A percentile compares a stretch with the other conserved stretches of the same genome.
Evolutionary conservation across 2,797 vertebrate species (phyloP).

Genomic region (Bryconaethiops microstoma): DNA sequence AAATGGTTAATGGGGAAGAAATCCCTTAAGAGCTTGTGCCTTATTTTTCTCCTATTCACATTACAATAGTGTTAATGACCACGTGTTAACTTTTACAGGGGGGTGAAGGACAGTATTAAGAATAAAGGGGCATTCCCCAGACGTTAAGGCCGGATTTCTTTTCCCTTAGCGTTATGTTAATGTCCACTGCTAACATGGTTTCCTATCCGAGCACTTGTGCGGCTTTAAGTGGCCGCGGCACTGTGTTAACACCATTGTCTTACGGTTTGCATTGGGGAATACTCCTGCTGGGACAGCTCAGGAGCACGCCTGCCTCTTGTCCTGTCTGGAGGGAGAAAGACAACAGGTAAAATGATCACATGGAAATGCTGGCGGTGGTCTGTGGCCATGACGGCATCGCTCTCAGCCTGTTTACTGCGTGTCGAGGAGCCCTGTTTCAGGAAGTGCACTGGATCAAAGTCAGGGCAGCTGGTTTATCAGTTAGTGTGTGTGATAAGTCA

Average conservation of each 20-base stretch:
- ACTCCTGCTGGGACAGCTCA: background rate
- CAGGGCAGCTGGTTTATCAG: conserved; percentile 80
- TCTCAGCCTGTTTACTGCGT: conserved; percentile 77
- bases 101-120: conserved; percentile 44
- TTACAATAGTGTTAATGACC: conserved; percentile 53
- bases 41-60: conserved; percentile 55
- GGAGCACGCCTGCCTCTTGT: conserved; percentile 34
- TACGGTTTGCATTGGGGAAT: conserved; percentile 32
- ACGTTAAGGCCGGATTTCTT: conserved; percentile 15
- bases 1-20: conserved; percentile 56
- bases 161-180: conserved; percentile 33
- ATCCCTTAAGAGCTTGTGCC: conserved; percentile 52
- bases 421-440: conserved; percentile 79
- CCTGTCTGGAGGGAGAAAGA: conserved; percentile 29
- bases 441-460: conserved; percentile 83
- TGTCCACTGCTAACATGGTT: conserved; percentile 17
- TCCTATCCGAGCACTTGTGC: conserved; percentile 38
- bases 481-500: conserved; percentile 80
- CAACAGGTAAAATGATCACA: conserved; percentile 72
- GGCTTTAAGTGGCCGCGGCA: conserved; percentile 41
- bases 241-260: conserved; percentile 42
- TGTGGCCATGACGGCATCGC: conserved; percentile 73
- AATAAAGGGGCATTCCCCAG: conserved; percentile 51
- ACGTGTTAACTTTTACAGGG: conserved; percentile 45
- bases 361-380: conserved; percentile 73